Conservation (phyloP, 2,113 vertebrate genomes). For the Gymnocephalus cernua region DNA sequence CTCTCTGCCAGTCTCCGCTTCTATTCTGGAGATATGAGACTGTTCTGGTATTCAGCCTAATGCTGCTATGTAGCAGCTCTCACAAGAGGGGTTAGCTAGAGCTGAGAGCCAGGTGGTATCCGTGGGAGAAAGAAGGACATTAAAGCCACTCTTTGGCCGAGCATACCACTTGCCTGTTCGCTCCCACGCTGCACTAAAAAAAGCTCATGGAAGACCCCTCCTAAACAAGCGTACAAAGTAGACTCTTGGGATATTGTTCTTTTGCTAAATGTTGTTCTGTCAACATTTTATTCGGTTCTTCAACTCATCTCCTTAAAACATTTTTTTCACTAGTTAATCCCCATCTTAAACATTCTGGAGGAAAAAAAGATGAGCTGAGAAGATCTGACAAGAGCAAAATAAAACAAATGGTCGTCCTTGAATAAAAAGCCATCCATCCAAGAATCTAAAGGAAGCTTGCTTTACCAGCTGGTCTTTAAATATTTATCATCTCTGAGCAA, state of each 20-base stretch:
- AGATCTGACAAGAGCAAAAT: background rate
- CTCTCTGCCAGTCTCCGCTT: constrained; percentile 7
- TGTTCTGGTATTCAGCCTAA: constrained; percentile 45
- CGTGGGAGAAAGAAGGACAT: constrained; percentile 52
- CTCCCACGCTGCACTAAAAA: constrained; percentile 57
- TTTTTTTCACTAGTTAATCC: constrained; percentile 22
- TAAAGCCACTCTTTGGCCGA: constrained; percentile 53
- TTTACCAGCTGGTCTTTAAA: constrained; percentile 43
- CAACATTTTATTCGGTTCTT: background rate
- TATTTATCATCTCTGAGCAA: constrained; percentile 42
- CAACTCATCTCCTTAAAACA: background rate
- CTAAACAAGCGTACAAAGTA: background rate
- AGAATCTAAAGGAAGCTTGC: constrained; percentile 17
- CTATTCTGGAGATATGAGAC: constrained; percentile 37
- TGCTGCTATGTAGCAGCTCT: constrained; percentile 30
- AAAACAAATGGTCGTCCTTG: background rate
- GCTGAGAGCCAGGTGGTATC: constrained; percentile 54
- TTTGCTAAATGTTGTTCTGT: constrained; percentile 11
- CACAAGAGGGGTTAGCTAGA: constrained; percentile 25
- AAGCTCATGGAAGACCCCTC: constrained; percentile 23
- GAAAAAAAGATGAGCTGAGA: background rate
- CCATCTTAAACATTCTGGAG: background rate
- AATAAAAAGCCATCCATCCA: background rate
- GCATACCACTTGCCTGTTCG: background rate
- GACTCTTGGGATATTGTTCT: constrained; percentile 20